Evolutionary conservation across 2,113 vertebrate species (phyloP).

Genomic region (Menura novaehollandiae): DNA sequence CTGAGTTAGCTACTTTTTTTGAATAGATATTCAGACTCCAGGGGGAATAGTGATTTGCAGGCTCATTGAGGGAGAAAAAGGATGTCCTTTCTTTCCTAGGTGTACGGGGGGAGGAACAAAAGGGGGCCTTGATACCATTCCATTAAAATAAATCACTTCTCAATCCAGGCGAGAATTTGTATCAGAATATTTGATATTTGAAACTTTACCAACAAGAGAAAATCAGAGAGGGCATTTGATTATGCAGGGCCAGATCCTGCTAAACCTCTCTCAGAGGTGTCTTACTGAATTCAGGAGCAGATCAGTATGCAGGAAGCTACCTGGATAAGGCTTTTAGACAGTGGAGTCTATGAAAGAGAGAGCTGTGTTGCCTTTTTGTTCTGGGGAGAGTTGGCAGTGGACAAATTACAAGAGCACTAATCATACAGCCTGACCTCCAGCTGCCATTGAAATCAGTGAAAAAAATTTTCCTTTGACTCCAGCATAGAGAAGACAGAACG

Average conservation of each 20-base stretch:
- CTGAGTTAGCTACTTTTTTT: constrained; percentile 66
- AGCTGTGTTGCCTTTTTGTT: neutral
- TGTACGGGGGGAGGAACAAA: constrained; percentile 37
- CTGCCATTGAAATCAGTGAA: constrained; percentile 3
- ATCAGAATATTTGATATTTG: constrained; percentile 53
- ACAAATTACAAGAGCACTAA: neutral
- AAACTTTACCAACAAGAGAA: constrained; percentile 58
- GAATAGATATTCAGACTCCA: constrained; percentile 68
- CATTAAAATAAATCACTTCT: constrained; percentile 64
- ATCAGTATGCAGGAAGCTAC: constrained; percentile 47
- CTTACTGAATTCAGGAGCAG: neutral
- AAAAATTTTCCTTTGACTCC: neutral
- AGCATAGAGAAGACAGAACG: neutral
- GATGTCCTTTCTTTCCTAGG: constrained; percentile 60
- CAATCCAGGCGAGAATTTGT: constrained; percentile 51
- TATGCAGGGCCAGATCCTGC: neutral
- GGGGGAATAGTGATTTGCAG: constrained; percentile 68
- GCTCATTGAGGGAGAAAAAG: constrained; percentile 67
- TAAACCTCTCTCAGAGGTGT: neutral
- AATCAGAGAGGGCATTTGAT: constrained; percentile 12
- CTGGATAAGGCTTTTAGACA: constrained; percentile 2
- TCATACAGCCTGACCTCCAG: neutral
- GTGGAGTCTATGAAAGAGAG: neutral
- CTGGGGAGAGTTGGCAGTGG: neutral
- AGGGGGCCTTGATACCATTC: constrained; percentile 9